Evolutionary conservation across 2,113 vertebrate species (phyloP).

Genomic region (Tor tambroides): DNA sequence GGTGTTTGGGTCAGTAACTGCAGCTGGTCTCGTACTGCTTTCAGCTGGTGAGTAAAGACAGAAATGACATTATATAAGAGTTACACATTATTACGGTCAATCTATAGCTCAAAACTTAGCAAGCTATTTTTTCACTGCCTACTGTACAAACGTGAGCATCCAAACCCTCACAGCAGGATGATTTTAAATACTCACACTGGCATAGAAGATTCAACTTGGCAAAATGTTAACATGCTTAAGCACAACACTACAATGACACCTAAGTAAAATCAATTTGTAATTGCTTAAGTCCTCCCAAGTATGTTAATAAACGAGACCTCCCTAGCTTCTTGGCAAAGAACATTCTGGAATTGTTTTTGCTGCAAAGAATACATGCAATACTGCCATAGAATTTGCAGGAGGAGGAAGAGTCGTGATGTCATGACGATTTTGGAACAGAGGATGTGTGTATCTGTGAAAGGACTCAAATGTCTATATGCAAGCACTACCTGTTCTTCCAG

Average conservation of each 20-base stretch:
- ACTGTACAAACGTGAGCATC: not conserved
- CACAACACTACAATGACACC: no score
- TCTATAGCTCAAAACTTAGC: not conserved
- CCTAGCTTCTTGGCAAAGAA: not conserved
- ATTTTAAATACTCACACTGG: not conserved
- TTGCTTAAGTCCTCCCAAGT: no score
- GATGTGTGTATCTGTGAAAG: not conserved
- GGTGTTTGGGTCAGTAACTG: conserved; percentile 77
- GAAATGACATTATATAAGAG: not conserved
- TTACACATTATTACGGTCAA: not conserved
- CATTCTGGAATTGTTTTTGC: not conserved
- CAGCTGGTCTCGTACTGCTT: conserved; percentile 82
- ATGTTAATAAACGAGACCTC: not conserved
- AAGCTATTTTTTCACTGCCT: not conserved
- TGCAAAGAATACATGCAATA: not conserved
- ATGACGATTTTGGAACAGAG: not conserved
- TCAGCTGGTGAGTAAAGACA: conserved; percentile 74
- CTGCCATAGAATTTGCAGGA: not conserved
- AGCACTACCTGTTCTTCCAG: conserved; percentile 82
- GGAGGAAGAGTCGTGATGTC: not conserved
- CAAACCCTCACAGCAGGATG: not conserved
- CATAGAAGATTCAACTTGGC: not conserved
- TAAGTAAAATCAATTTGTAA: no score
- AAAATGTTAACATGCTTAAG: not conserved
- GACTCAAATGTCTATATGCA: not conserved